Conservation (phyloP, 2,888 invertebrate genomes). For the Troides aeacus region DNA sequence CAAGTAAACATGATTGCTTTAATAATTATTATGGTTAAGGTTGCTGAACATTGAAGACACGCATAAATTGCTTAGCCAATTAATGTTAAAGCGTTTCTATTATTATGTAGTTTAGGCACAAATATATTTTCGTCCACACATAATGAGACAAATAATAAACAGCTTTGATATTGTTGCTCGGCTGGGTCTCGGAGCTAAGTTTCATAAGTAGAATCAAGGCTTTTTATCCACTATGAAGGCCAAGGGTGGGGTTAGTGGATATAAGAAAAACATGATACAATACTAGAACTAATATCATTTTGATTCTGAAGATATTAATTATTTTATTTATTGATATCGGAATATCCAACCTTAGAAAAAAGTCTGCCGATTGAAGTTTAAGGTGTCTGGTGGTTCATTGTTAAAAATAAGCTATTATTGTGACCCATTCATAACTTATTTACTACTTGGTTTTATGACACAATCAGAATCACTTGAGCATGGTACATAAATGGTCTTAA, state of each 20-base stretch:
- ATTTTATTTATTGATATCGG: neutral
- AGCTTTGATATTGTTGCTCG: no score
- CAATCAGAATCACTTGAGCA: no score
- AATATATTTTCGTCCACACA: neutral
- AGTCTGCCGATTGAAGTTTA: neutral
- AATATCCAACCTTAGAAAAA: neutral
- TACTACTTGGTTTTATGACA: neutral
- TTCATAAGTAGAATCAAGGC: no score
- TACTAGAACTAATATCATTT: neutral
- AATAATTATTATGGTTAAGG: neutral
- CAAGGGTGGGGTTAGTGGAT: neutral
- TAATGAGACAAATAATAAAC: neutral
- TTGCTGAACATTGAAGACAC: neutral
- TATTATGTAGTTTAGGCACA: neutral
- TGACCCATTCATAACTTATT: neutral
- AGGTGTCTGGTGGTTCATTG: neutral
- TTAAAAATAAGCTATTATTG: neutral
- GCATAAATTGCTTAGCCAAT: slow-evolving; percentile 9
- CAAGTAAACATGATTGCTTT: neutral
- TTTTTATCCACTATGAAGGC: no score
- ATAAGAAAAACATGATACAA: neutral
- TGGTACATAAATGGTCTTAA: no score
- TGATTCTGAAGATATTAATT: neutral
- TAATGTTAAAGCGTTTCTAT: neutral
- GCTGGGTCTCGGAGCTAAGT: no score